Base-by-base conservation (phyloP, 2,888 invertebrate genomes). In the Calameuta pallipes region DNA sequence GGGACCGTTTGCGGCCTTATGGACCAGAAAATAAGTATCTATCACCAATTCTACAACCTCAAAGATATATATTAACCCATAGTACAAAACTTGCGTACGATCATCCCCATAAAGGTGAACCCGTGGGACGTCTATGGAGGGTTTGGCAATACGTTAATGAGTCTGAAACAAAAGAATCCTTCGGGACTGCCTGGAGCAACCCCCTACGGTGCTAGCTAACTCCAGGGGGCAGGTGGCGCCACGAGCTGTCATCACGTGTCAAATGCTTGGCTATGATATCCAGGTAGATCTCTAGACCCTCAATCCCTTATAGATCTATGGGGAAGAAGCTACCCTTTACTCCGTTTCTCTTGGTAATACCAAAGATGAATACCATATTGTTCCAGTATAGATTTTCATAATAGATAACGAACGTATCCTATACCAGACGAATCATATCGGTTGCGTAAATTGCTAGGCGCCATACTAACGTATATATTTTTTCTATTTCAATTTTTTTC, bases 201-300 rank as follows among this genome's bases (percentile, higher is more conserved):
- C 85, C 86, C 86, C 90, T 84, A 89, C 85, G 80, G 90, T 77
- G 88, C 80, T 79, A 78, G 78, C 81, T 76, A 88, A 87, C 90
- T 86, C 84, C 90, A 84, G 91, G 91, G 91, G 91, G 91, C 88
- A 85, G 87, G 88, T 89, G 91, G 91, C 91, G 91, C 91, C 91
- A 90, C 84, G 89, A 89, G 90, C 91, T 91, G 91, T 91, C 91
- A 91, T 91, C 91, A 90, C 90, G 90, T 90, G 90, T 89, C 89
- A 86, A 84, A 86, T 77, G 82, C 80, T 83, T 76, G 80, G 84
- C 84, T 85, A 86, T 85, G 84, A 86, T 87, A 87, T 83, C 83
- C 88, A 87, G 87, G 87, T 86, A 87, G 81, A 83, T 56, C 73
- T 75, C 73, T 23, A 30, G 73, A 56, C 73, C 77, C 73, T n/a